These are phyloP conservation scores for Chelmon rostratus DNA, from an alignment of 2,797 vertebrate species.

Conservation along the genomic window DNA sequence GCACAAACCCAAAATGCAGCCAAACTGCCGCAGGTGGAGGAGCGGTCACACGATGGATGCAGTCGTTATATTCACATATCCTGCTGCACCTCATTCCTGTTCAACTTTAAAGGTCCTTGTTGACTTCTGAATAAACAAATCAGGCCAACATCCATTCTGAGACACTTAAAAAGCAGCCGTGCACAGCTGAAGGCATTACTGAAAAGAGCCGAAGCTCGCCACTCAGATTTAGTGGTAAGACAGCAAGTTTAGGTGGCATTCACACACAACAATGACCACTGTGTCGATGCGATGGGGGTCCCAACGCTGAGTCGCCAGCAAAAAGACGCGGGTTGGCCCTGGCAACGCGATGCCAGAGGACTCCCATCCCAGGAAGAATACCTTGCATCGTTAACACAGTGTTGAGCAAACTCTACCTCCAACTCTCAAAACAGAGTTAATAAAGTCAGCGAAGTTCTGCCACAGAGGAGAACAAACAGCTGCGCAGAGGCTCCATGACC, in stretches of 20 bases:
- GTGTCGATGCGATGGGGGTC: not conserved
- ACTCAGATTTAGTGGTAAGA: not conserved
- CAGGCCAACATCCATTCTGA: not conserved
- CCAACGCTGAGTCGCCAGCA: not conserved
- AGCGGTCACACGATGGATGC: not conserved
- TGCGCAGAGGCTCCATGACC: not conserved
- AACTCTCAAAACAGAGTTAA: not conserved
- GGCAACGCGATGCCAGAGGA: not conserved
- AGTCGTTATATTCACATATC: not conserved
- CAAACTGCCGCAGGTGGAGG: not conserved
- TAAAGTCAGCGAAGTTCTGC: slow-evolving; percentile 3
- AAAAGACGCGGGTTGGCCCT: not conserved
- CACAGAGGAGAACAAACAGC: not conserved
- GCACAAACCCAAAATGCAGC: slow-evolving; percentile 2
- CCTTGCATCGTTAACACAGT: not conserved
- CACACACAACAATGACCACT: not conserved
- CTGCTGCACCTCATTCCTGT: too few relatives aligned
- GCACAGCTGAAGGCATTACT: not conserved
- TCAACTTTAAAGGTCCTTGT: not conserved
- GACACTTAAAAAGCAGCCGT: not conserved
- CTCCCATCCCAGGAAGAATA: not conserved
- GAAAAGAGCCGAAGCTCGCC: not conserved
- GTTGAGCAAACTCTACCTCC: not conserved
- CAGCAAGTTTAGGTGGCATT: slow-evolving; percentile 1
- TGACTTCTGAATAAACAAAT: not conserved